Conservation (phyloP, 2,113 vertebrate genomes). For the Naja naja region DNA sequence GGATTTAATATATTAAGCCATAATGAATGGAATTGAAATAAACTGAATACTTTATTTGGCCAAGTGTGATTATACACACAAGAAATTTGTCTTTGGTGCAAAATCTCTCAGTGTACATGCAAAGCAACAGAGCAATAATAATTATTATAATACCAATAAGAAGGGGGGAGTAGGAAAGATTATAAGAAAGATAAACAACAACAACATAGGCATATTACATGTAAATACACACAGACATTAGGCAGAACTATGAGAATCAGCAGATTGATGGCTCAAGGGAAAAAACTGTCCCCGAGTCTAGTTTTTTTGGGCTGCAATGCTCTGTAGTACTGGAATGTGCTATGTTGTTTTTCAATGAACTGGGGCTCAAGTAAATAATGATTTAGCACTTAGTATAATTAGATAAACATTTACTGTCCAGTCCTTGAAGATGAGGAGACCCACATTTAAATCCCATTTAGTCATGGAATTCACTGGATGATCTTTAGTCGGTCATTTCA, state of each 20-base stretch:
- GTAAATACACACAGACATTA: too few relatives aligned
- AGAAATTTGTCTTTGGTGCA: not conserved
- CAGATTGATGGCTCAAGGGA: not conserved
- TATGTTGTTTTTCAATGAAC: not conserved
- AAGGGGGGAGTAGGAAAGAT: not conserved
- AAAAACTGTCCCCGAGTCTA: not conserved
- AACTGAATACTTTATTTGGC: not conserved
- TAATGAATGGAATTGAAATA: not conserved
- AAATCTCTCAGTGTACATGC: not conserved
- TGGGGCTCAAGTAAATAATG: not conserved
- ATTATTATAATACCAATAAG: not conserved
- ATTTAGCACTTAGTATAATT: not conserved
- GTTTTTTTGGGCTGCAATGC: not conserved
- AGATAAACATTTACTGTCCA: not conserved
- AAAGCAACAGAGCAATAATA: not conserved
- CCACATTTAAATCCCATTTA: not conserved
- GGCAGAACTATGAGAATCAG: too few relatives aligned
- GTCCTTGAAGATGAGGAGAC: not conserved
- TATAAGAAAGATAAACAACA: not conserved
- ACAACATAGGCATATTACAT: not conserved
- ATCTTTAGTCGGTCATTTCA: not conserved
- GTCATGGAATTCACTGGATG: not conserved
- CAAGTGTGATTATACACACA: not conserved
- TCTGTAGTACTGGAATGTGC: not conserved
- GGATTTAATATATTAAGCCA: not conserved